A percentile compares a stretch with the other conserved stretches of the same genome.
phyloP scores from a whole-genome alignment of 2,113 vertebrate genomes.

The Etheostoma cragini region DNA sequence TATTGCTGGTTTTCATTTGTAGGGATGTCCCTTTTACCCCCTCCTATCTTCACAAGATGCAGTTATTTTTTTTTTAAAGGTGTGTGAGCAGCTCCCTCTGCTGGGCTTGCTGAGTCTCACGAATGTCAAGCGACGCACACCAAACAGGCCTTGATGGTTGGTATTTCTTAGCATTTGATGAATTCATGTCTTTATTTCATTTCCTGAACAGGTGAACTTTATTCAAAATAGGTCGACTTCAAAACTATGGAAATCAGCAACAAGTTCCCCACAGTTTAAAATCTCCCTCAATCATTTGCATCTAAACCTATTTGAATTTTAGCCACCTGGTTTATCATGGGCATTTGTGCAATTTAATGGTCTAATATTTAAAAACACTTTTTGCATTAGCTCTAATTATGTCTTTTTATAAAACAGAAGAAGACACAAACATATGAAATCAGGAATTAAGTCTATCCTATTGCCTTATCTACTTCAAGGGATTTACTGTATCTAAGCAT shows the following conservation, averaged over 20 bases:
- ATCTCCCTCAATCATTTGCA: not conserved
- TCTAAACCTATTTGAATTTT: not conserved
- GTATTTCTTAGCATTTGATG: not conserved
- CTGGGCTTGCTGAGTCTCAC: slow-evolving; percentile 14
- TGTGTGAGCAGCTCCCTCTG: slow-evolving; percentile 59
- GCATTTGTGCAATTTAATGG: too few species aligned
- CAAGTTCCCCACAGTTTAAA: not conserved
- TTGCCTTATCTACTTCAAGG: too few species aligned
- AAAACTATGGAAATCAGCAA: not conserved
- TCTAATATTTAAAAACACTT: too few species aligned
- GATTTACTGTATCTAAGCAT: too few species aligned
- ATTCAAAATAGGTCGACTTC: not conserved
- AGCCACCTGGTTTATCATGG: too few species aligned
- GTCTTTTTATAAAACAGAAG: too few species aligned
- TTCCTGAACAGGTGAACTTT: not conserved
- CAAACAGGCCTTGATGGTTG: not conserved
- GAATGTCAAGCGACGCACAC: not conserved
- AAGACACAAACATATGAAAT: too few species aligned
- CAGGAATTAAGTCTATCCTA: too few species aligned
- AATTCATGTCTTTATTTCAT: not conserved
- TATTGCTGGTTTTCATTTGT: slow-evolving; percentile 33
- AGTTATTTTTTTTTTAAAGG: not conserved
- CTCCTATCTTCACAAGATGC: not conserved
- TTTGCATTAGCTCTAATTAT: too few species aligned
- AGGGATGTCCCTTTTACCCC: not conserved